Percentiles rank a stretch among this genome's conserved stretches.
Evolutionary conservation across 2,888 invertebrate species (phyloP).

Genomic region (Diplolepis rosae): DNA sequence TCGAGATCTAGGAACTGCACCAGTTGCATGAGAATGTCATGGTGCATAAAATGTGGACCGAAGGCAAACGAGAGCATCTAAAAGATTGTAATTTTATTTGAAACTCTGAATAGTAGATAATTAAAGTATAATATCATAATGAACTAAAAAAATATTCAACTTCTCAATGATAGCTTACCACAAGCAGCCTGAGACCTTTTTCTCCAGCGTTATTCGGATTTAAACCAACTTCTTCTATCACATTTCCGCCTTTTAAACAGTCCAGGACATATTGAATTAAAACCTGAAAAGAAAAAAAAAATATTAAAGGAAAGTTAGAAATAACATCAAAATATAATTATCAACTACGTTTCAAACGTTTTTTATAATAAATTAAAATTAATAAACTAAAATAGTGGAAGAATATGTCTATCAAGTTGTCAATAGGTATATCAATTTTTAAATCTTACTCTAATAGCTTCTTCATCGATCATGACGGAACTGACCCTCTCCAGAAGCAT

Average conservation of each 20-base stretch:
- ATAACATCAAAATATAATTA: too few species aligned
- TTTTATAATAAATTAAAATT: too few species aligned
- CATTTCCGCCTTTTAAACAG: constrained; percentile 82
- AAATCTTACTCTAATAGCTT: constrained; percentile 82
- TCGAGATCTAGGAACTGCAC: constrained; percentile 86
- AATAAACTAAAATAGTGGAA: too few species aligned
- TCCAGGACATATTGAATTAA: constrained; percentile 78
- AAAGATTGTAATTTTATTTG: constrained; percentile 50
- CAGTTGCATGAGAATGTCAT: constrained; percentile 86
- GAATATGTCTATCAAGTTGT: neutral
- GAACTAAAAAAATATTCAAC: constrained; percentile 2
- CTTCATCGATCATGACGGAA: constrained; percentile 96
- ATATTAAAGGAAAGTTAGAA: neutral
- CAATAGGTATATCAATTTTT: neutral
- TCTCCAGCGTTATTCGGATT: constrained; percentile 89
- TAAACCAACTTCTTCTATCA: constrained; percentile 85
- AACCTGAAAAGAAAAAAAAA: constrained; percentile 62
- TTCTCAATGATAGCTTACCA: constrained; percentile 75
- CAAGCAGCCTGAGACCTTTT: constrained; percentile 90
- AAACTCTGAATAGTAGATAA: too few species aligned
- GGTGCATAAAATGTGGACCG: constrained; percentile 93
- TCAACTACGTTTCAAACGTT: too few species aligned
- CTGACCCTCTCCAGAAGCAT: constrained; percentile 95
- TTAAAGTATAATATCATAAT: neutral
- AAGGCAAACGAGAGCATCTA: constrained; percentile 92